These are phyloP conservation scores for Patella depressa DNA, from an alignment of 2,888 invertebrate genomes.

Conservation along the genomic window DNA sequence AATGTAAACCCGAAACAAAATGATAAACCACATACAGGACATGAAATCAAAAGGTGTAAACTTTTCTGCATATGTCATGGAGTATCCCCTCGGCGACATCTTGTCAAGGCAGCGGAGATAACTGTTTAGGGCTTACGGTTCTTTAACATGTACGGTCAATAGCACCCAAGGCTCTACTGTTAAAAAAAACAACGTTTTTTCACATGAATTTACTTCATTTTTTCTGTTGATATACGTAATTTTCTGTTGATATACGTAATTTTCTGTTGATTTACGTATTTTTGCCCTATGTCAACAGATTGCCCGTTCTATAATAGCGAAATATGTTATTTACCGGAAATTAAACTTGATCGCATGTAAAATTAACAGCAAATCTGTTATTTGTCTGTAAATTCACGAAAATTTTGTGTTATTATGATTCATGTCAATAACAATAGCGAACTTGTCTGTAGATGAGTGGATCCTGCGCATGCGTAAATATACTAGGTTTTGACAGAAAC, in stretches of 20 bases:
- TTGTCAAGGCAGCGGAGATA: no score
- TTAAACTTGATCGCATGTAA: neutral
- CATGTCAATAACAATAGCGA: neutral
- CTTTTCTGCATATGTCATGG: no score
- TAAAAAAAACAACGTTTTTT: neutral
- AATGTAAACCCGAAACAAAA: no score
- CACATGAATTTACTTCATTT: neutral
- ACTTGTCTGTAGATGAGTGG: neutral
- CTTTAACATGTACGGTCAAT: no score
- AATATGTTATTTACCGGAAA: neutral
- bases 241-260: slow-evolving; percentile 7
- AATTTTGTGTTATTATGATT: neutral
- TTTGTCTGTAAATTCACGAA: neutral
- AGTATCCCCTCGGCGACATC: no score
- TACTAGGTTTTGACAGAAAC: neutral
- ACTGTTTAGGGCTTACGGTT: no score
- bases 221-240: slow-evolving; percentile 7
- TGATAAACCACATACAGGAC: no score
- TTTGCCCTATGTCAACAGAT: slow-evolving; percentile 8
- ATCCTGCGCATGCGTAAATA: neutral
- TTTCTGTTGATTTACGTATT: slow-evolving; percentile 8
- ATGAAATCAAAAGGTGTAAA: no score
- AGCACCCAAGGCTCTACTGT: no score
- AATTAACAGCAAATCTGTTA: slow-evolving; percentile 1
- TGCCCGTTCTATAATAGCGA: slow-evolving; percentile 4